Evolutionary conservation across 2,113 vertebrate species (phyloP), one percentile per base, ranked within the genome.

Genomic region (Lonchura striata): DNA sequence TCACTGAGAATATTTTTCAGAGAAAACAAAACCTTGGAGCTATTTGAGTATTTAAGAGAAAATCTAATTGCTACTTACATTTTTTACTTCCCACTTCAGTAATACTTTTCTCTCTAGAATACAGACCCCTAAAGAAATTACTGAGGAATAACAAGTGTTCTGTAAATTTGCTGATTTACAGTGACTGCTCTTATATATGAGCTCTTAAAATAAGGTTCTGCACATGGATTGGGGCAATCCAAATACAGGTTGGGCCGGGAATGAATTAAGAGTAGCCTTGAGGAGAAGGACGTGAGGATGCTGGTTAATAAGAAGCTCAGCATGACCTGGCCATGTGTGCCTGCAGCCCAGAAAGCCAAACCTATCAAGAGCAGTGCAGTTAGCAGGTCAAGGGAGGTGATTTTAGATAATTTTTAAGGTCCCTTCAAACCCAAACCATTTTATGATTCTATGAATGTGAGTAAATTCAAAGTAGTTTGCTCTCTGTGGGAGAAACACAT

Each of bases 41-140:
- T 88, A 61, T 79, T 28, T 91, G 47, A 72, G 57, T 37, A 79
- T 87, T 70, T 91, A 74, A 84, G 35, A 84, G 31, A 47, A 83
- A 87, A 28, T n/a, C 50, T 82, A 82, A 89, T 78, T 85, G 76
- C 87, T 82, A 61, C 52, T 94, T 77, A 54, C 16, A 76, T 79
- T 86, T 95, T 74, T 81, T 81, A 54, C 69, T 87, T 87, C 53
- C 50, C 70, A 59, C 82, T 89, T 87, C n/a, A 94, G 83, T 53
- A 81, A 57, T 17, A 33, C 33, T 79, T 53, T 84, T 79, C 69
- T 82, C 39, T 75, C 82, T 70, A 49, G 50, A 85, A 88, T 74
- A 82, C 31, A 92, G 31, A 76, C 12, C 15, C 63, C 46, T 72
- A 77, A 90, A 83, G 86, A 88, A 92, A 88, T 90, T 88, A 77